These are phyloP conservation scores for Phoeniculus purpureus DNA, from an alignment of 2,797 vertebrate genomes.

Conservation along the genomic window DNA sequence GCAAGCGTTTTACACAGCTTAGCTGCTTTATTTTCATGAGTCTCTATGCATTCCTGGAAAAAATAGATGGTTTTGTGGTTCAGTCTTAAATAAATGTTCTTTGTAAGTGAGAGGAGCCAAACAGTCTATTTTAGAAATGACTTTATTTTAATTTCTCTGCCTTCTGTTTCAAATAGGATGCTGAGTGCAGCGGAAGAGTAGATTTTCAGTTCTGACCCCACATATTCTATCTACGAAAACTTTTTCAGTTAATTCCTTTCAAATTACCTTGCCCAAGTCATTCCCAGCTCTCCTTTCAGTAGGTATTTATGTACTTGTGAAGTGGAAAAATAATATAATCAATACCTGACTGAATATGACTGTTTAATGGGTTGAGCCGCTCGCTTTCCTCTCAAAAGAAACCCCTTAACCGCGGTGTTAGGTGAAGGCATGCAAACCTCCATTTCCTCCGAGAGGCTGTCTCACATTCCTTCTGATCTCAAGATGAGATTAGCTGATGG, in stretches of 20 bases:
- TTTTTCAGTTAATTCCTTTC: not conserved
- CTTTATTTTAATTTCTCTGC: not conserved
- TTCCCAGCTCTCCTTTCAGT: not conserved
- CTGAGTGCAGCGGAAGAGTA: not conserved
- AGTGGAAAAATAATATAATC: not conserved
- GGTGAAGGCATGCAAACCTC: not conserved
- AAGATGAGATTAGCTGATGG: not conserved
- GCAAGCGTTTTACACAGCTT: not conserved
- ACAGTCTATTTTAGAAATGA: not conserved
- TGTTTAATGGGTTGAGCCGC: not conserved
- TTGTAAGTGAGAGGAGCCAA: not conserved
- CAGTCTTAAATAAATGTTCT: not conserved
- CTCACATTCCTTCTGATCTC: not conserved
- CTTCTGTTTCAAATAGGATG: not conserved
- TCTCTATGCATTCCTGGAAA: not conserved
- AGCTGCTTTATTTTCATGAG: not conserved
- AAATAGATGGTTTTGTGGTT: not conserved
- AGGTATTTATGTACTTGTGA: not conserved
- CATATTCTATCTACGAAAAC: not conserved
- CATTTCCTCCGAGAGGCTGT: not conserved
- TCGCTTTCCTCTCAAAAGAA: conserved; percentile 24
- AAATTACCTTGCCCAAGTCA: not conserved
- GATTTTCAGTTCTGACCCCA: not conserved
- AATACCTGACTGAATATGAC: not conserved
- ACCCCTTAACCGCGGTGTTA: not conserved